Percentiles rank a stretch among this genome's conserved stretches.
These are phyloP conservation scores for Dendrolimus houi DNA, from an alignment of 2,888 invertebrate species.

Conservation along the genomic window DNA sequence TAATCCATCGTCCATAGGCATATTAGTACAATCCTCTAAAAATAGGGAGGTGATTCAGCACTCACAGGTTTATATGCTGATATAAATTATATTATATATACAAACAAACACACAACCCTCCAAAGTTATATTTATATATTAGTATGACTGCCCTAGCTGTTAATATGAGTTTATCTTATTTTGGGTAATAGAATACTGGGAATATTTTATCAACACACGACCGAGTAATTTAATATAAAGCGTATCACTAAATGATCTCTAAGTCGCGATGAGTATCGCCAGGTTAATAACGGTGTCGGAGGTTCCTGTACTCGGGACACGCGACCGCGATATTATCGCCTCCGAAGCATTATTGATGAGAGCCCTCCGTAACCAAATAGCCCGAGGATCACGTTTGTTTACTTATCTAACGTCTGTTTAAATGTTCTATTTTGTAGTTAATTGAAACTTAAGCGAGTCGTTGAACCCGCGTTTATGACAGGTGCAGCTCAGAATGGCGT, in stretches of 20 bases:
- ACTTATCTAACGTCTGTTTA: conserved; percentile 59
- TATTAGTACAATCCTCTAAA: too few relatives aligned
- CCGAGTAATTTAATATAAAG: conserved; percentile 77
- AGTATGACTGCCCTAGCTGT: conserved; percentile 27
- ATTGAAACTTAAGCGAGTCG: conserved; percentile 50
- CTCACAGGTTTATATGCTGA: too few relatives aligned
- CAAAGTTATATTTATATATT: too few relatives aligned
- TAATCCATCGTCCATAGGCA: too few relatives aligned
- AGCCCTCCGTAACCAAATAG: conserved; percentile 68
- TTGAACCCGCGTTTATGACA: conserved; percentile 61
- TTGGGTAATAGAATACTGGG: conserved; percentile 73
- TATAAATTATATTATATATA: too few relatives aligned
- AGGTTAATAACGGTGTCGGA: conserved; percentile 72
- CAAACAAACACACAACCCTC: too few relatives aligned
- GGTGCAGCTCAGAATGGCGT: conserved; percentile 65
- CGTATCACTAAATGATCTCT: conserved; percentile 75
- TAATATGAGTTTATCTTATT: conserved; percentile 63
- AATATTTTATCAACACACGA: conserved; percentile 74
- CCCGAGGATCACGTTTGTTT: conserved; percentile 69
- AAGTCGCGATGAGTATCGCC: conserved; percentile 63
- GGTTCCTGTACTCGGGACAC: conserved; percentile 65
- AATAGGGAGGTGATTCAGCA: too few relatives aligned
- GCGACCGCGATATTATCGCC: conserved; percentile 68
- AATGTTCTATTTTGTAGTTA: conserved; percentile 51
- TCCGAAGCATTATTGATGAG: conserved; percentile 71